These are phyloP conservation scores for Pogonomyrmex barbatus DNA, from an alignment of 1,140 invertebrate genomes.

Conservation along the genomic window DNA sequence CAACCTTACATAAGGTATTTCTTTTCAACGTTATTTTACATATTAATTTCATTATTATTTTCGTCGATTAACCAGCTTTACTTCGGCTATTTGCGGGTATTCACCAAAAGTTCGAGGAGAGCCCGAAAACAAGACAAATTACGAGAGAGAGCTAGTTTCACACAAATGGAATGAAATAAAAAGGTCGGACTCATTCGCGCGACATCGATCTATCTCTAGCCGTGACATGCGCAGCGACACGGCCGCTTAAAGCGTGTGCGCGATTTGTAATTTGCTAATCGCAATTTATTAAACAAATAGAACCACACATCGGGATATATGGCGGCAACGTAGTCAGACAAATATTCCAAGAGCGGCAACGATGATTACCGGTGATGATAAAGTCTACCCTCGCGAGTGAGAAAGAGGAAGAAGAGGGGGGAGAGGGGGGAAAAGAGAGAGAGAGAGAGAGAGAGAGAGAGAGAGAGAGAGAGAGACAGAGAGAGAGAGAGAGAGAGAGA, in stretches of 20 bases:
- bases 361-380: conserved; percentile 78
- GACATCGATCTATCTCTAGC: conserved; percentile 36
- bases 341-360: conserved; percentile 61
- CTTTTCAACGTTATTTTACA: not conserved
- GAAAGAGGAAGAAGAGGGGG: not conserved
- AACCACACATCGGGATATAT: conserved; percentile 66
- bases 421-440: not conserved
- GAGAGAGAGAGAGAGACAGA: not conserved
- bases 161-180: conserved; percentile 1
- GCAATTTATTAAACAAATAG: conserved; percentile 81
- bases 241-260: not conserved
- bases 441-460: not conserved
- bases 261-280: conserved; percentile 73
- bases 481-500: not conserved
- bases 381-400: conserved; percentile 65
- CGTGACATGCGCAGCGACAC: conserved; percentile 23
- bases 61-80: not conserved
- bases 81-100: not conserved
- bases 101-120: not conserved
- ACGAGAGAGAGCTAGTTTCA: not conserved
- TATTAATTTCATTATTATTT: not conserved
- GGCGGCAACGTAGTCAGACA: conserved; percentile 65
- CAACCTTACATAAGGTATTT: not conserved
- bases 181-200: conserved; percentile 4
- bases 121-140: not conserved